phyloP scores from a whole-genome alignment of 2,113 vertebrate genomes.

The Oryzias curvinotus region DNA sequence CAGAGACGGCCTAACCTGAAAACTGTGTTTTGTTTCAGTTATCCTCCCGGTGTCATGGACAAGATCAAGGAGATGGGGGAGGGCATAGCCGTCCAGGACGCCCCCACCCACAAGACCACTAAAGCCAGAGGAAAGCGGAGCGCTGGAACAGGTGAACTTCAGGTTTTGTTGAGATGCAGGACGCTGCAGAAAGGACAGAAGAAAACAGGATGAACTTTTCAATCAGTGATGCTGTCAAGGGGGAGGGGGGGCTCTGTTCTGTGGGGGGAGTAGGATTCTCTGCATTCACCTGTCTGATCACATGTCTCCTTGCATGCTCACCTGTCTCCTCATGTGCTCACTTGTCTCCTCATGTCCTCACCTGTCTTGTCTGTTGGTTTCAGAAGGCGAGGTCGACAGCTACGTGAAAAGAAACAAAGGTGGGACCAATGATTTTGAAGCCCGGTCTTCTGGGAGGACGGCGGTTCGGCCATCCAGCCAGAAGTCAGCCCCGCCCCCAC shows the following conservation, averaged over 20 bases:
- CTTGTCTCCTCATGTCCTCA: too few species aligned
- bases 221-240: too few species aligned
- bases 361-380: conserved; percentile 1
- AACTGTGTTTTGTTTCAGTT: conserved; percentile 72
- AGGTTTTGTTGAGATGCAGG: too few species aligned
- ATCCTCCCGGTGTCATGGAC: conserved; percentile 89
- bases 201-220: too few species aligned
- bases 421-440: conserved; percentile 48
- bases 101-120: conserved; percentile 80
- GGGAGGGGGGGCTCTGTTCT: too few species aligned
- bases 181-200: too few species aligned
- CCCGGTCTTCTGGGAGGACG: conserved; percentile 26
- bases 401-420: conserved; percentile 60
- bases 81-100: conserved; percentile 84
- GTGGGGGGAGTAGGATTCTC: too few species aligned
- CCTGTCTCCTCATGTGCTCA: too few species aligned
- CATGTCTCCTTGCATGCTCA: too few species aligned
- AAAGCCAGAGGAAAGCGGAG: conserved; percentile 89
- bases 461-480: background rate
- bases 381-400: conserved; percentile 61
- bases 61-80: conserved; percentile 92
- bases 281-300: too few species aligned
- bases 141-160: conserved; percentile 77
- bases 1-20: too few species aligned
- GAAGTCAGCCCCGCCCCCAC: conserved; percentile 67